Evolutionary conservation across 2,113 vertebrate genomes (phyloP).

Genomic region (Tyto alba): DNA sequence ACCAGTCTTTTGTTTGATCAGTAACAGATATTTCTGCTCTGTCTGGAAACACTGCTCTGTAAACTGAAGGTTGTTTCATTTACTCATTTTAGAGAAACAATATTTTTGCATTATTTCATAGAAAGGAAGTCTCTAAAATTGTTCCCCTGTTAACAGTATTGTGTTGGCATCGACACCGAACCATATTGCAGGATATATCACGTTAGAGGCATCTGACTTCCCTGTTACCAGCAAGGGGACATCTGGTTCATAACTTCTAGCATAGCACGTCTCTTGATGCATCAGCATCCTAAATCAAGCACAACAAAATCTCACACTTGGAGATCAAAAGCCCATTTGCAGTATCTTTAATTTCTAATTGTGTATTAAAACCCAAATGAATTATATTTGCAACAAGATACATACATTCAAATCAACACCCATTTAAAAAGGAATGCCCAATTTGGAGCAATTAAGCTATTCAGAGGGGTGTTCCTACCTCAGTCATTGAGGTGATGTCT

Average conservation of each 20-base stretch:
- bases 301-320: neutral
- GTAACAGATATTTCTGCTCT: neutral
- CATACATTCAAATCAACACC: neutral
- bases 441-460: neutral
- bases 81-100: neutral
- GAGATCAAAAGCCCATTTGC: neutral
- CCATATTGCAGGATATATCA: neutral
- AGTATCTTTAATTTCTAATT: neutral
- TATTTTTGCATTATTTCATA: neutral
- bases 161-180: neutral
- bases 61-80: neutral
- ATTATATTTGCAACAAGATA: neutral
- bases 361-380: neutral
- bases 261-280: neutral
- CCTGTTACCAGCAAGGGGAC: neutral
- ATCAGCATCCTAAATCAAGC: slow-evolving; percentile 18
- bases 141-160: neutral
- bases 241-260: slow-evolving; percentile 33
- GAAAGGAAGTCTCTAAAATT: neutral
- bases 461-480: neutral
- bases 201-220: neutral
- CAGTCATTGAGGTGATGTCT: neutral
- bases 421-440: neutral
- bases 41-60: neutral
- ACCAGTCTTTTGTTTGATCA: neutral